Base-by-base conservation (phyloP, 2,797 vertebrate species). In the Myoxocephalus aenaeus region DNA sequence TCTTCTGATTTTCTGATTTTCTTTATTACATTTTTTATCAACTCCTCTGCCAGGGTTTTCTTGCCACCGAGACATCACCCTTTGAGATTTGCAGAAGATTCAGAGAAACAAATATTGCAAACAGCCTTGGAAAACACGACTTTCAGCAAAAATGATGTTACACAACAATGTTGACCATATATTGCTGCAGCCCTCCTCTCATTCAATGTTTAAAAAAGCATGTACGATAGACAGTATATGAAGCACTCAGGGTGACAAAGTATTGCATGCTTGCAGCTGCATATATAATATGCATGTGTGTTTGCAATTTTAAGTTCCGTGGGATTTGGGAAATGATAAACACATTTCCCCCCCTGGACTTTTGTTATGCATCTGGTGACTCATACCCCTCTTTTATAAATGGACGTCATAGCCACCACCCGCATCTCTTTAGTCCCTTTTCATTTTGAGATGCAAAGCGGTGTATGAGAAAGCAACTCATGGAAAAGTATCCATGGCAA, bases 401-500 rank as follows among this genome's bases (percentile, higher is more conserved):
- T 32, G 6, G 56, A 61, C 57, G 34, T 67, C 79, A 81, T 4
- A 27, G 54, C 61, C 15, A 62, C 75, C 71, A 68, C 53, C 51
- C 69, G 71, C 64, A 66, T 75, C 53, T 73, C 51, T 80, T 87
- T 20, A 59, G 77, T 83, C 65, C 53, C 38, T 65, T 86, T 80
- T 86, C 32, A 71, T 79, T 82, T 68, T 50, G 53, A 75, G 54
- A 87, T 73, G 56, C 81, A 85, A 88, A 75, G 57, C 50, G 58
- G 69, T 54, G 62, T 15, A 46, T 63, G 40, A 76, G 59, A 80
- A 63, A 64, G 74, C 44, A 81, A 79, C 54, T 76, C 48, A 73
- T 62, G 50, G 65, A 74, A 81, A 76, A 68, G 74, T 89, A 77
- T 83, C 87, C 84, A 90, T 86, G 83, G 85, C 76, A 88, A 90